Conservation (phyloP, 37 sponge, comb jelly and placozoan species). For the Oscarella lobularis region DNA sequence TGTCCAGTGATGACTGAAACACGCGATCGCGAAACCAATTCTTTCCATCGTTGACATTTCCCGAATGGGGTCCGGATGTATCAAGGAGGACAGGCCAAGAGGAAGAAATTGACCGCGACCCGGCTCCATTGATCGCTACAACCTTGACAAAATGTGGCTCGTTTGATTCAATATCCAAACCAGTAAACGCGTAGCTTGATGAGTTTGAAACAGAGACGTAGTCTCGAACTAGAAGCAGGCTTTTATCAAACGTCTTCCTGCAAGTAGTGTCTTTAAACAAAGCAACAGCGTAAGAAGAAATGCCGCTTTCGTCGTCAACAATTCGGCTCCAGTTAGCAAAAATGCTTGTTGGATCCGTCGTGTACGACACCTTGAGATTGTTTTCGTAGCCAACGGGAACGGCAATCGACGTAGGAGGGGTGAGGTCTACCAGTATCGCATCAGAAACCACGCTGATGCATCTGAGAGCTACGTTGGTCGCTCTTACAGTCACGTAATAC, state of each 20-base stretch:
- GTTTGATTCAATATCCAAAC: neutral
- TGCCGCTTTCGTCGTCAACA: constrained; percentile 37
- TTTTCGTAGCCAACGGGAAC: constrained; percentile 11
- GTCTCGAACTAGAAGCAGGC: neutral
- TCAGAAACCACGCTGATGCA: constrained; percentile 21
- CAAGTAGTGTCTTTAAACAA: constrained; percentile 22
- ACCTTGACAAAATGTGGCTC: constrained; percentile 35
- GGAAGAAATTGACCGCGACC: constrained; percentile 6
- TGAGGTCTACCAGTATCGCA: constrained; percentile 37
- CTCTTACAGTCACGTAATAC: constrained; percentile 63
- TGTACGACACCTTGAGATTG: neutral
- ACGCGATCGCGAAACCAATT: constrained; percentile 46
- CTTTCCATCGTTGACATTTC: constrained; percentile 52
- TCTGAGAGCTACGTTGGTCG: constrained; percentile 43
- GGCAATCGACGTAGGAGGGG: constrained; percentile 23
- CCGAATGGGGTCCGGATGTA: neutral
- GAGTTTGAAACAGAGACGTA: constrained; percentile 8
- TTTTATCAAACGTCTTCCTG: neutral
- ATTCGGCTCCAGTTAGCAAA: constrained; percentile 39
- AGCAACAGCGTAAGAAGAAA: constrained; percentile 44
- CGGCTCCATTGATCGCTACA: constrained; percentile 46
- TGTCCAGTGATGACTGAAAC: constrained; percentile 41
- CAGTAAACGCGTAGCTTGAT: constrained; percentile 2
- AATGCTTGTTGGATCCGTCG: constrained; percentile 10
- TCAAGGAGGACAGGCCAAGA: constrained; percentile 46